These are phyloP conservation scores for Myzus persicae DNA, from an alignment of 1,140 invertebrate genomes.

Conservation along the genomic window DNA sequence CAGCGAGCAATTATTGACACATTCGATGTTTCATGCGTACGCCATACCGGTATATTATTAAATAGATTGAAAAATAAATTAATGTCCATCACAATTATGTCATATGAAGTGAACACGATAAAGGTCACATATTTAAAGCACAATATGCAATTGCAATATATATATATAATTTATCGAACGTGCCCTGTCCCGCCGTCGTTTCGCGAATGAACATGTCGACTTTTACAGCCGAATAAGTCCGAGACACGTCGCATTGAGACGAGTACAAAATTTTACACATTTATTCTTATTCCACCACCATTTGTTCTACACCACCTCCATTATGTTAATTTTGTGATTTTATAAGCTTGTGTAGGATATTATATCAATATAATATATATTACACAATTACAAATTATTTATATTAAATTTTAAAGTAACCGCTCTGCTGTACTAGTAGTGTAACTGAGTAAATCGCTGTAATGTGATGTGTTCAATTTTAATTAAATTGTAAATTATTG, in stretches of 20 bases:
- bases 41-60: not conserved
- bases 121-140: slow-evolving; percentile 15
- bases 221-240: not conserved
- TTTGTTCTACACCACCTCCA: no score
- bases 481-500: no score
- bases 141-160: not conserved
- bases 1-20: slow-evolving; percentile 1
- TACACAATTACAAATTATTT: no score
- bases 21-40: not conserved
- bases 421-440: no score
- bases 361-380: no score
- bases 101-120: not conserved
- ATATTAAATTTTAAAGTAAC: no score
- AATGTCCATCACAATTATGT: slow-evolving; percentile 12
- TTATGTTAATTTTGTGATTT: not conserved
- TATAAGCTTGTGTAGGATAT: not conserved
- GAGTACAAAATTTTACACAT: not conserved
- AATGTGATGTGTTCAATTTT: no score
- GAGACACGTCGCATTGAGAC: not conserved
- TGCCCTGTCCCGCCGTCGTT: not conserved
- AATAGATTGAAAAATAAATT: not conserved
- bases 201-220: not conserved
- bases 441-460: no score
- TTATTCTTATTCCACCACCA: not conserved
- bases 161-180: not conserved